Evolutionary conservation across 2,888 invertebrate species (phyloP).

Genomic region (Chrysolina oricalcia): DNA sequence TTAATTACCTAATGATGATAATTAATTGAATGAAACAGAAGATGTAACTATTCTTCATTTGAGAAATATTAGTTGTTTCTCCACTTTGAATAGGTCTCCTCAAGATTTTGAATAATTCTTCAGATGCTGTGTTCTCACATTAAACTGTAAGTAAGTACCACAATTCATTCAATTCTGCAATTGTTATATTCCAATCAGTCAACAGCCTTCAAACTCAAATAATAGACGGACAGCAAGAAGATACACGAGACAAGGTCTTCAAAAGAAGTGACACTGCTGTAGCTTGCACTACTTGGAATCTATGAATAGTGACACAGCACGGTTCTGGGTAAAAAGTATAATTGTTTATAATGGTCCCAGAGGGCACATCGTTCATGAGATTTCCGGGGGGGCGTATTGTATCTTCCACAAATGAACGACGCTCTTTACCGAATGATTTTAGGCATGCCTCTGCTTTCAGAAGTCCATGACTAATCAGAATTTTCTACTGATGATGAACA

Average conservation of each 20-base stretch:
- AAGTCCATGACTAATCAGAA: slow-evolving; percentile 22
- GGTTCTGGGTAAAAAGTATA: slow-evolving; percentile 49
- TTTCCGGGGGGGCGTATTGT: slow-evolving; percentile 52
- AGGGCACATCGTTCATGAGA: slow-evolving; percentile 60
- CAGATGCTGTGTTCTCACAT: neutral
- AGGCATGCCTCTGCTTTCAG: slow-evolving; percentile 21
- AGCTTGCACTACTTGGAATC: slow-evolving; percentile 47
- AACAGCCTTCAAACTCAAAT: slow-evolving; percentile 10
- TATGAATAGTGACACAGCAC: slow-evolving; percentile 46
- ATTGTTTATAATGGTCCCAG: slow-evolving; percentile 56
- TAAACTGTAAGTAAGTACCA: neutral
- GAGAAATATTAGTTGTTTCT: too few species aligned
- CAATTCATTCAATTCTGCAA: neutral
- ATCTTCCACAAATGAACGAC: slow-evolving; percentile 18
- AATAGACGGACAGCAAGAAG: slow-evolving; percentile 17
- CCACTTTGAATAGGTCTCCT: too few species aligned
- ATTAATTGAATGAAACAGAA: too few species aligned
- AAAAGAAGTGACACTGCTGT: slow-evolving; percentile 23
- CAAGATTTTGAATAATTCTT: too few species aligned
- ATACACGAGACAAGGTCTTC: slow-evolving; percentile 1
- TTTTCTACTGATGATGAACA: slow-evolving; percentile 30
- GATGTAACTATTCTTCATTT: too few species aligned
- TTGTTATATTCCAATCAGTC: slow-evolving; percentile 12
- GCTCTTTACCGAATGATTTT: neutral
- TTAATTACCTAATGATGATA: too few species aligned